Base-by-base conservation (phyloP, 2,888 invertebrate genomes). In the Aethes cnicana region DNA sequence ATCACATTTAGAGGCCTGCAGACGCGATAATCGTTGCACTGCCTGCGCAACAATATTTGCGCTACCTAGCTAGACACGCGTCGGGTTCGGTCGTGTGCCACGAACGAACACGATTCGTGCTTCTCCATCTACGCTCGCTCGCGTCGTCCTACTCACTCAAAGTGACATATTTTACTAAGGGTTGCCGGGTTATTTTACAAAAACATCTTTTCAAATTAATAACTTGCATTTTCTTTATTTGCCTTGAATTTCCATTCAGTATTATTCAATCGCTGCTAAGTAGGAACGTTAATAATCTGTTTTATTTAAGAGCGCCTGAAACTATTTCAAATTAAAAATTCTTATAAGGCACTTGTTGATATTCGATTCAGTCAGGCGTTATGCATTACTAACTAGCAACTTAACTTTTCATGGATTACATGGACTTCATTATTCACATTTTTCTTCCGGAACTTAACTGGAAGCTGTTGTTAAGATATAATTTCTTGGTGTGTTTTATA, bases 11-110 rank as follows among this genome's bases (percentile, higher is more conserved):
- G 70, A 61, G 83, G 84, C 82, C 84, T 86, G 77, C 84, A 68
- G 84, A 84, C 81, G 80, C 72, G 67, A 73, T 79, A 82, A 82
- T 86, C 86, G 84, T 82, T 86, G 84, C 85, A 86, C 83, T 86
- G 84, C 84, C 85, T 85, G 85, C 87, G 87, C 87, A 85, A 77
- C 39, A 82, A 72, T 71, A 73, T 74, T 81, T 79, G 86, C 84
- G 88, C 82, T 80, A n/a, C n/a, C n/a, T n/a, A n/a, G 84, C 36
- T n/a, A 41, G 11, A 21, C 23, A 17, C 33, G 25, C 48, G 41
- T 53, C 47, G 47, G 53, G 42, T 9, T 9, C 41, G 25, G 23
- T 47, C 53, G 47, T 47, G 26, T 18, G 20, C 12, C 47, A 42
- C 35, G 35, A 47, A 32, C 44, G 54, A 53, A 54, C n/a, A n/a